Base-by-base conservation (phyloP, 2,113 vertebrate genomes). In the Notarius quadriscutis region DNA sequence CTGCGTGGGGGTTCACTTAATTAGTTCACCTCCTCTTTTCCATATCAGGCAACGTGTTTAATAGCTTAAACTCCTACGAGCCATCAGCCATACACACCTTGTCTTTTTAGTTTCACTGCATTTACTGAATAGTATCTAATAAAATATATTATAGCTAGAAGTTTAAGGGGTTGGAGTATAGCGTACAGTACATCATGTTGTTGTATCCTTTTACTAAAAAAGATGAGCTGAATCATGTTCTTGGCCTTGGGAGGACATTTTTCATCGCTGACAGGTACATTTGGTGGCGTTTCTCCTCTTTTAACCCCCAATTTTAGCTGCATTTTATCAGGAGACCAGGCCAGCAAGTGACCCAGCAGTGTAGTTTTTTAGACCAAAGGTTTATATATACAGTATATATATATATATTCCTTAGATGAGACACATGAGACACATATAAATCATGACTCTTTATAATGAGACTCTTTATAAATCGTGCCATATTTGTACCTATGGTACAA, bases 301-400 rank as follows among this genome's bases (percentile, higher is more conserved):
- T 84, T 84, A 74, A 74, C 58, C 85, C 75, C 34, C 7, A 71
- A 79, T 71, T 77, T 81, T 80, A 87, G 7, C 48, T 60, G 55
- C 22, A 0, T 63, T 86, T 75, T 88, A 74, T 74, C 86, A 30
- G 78, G 89, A 86, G 86, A 50, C 22, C 25, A 8, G 82, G 48
- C 88, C 90, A 90, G 91, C 92, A 93, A 92, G 90, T 93, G 91
- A 88, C 90, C 84, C 7, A 0, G 88, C 81, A 81, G 17, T 12
- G 11, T 25, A 30, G 6, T 57, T 82, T 48, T 83, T 86, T 86
- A 41, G 41, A 41, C 41, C 41, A 41, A 41, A 41, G 41, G 41
- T 41, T 41, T 41, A 41, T 41, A 41, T 41, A 41, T 41, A 41
- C 3, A 34, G 1, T 34, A 34, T 34, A 34, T 34, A 34, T 34